Evolutionary conservation across 2,797 vertebrate species (phyloP), one percentile per base, ranked within the genome.

Genomic region (Oryzias dopingdopingensis): DNA sequence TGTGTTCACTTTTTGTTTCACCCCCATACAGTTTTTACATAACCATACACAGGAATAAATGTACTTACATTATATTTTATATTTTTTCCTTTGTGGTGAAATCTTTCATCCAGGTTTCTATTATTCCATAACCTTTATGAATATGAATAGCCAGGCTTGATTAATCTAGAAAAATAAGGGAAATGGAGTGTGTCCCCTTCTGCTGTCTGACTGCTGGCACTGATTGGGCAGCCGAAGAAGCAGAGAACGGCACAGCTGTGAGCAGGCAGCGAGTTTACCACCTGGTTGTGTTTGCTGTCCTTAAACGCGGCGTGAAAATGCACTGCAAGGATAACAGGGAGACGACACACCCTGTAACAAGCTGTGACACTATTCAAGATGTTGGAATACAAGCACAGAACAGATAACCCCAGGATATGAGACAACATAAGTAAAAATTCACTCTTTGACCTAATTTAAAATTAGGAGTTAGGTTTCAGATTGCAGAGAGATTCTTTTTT

Each of bases 221-320:
- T 56, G 52, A 51, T 41, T 55, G 16, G 66, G 65, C 56, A 44
- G 70, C 17, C 59, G 40, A 66, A 52, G 54, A 64, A 72, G 20
- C 29, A 56, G 64, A 22, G 42, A 63, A 56, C 29, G 24, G 47
- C 69, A 65, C 79, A 80, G 80, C 79, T 84, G 82, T 74, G 71
- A 76, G 61, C 53, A 77, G 68, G 65, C 57, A 70, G 65, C 59
- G 58, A 76, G 55, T 70, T 82, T 76, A 84, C 67, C 79, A 64
- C 74, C 65, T 72, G 77, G 56, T 69, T 62, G 42, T 55, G 54
- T 62, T 72, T 73, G 64, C 68, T 77, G 49, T 68, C 43, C 60
- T 68, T 49, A 62, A 52, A 41, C 56, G 42, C 64, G 42, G 70
- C 59, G 67, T 76, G 44, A 77, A 83, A 72, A 68, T 54, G 60